Conservation (phyloP, 2,797 vertebrate genomes). For the Neomorphus geoffroyi region DNA sequence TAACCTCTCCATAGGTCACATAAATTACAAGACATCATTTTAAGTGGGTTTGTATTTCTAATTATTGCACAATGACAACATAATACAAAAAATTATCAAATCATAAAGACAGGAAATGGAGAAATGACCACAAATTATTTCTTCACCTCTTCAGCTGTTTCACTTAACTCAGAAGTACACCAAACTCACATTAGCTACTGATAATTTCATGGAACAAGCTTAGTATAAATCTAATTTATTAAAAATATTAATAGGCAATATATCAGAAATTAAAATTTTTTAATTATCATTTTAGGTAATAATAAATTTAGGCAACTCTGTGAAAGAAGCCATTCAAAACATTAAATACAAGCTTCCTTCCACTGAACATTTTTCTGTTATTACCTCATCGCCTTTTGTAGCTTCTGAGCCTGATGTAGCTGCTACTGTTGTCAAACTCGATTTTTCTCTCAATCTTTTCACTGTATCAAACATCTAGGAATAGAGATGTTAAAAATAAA, state of each 20-base stretch:
- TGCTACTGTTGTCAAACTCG: constrained; percentile 80
- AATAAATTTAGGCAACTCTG: background rate
- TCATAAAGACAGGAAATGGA: background rate
- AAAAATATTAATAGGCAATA: background rate
- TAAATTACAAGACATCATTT: background rate
- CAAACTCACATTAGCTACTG: background rate
- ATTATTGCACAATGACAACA: background rate
- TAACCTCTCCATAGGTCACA: background rate
- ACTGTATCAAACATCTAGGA: constrained; percentile 94
- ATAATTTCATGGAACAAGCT: background rate
- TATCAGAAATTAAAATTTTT: background rate
- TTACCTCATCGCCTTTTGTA: constrained; percentile 89
- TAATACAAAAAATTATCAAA: background rate
- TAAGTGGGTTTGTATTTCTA: background rate
- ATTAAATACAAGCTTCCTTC: background rate
- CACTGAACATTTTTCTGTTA: background rate
- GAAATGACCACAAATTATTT: background rate
- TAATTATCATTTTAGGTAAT: background rate
- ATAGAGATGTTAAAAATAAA: constrained; percentile 41
- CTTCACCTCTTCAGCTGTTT: background rate
- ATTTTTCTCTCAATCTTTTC: constrained; percentile 93
- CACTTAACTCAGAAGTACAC: background rate
- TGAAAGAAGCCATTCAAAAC: background rate
- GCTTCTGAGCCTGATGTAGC: constrained; percentile 80
- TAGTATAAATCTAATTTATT: background rate